A percentile compares a stretch with the other conserved stretches of the same genome.
phyloP scores from a whole-genome alignment of 2,888 invertebrate genomes.

The Synergus laeviventris region DNA sequence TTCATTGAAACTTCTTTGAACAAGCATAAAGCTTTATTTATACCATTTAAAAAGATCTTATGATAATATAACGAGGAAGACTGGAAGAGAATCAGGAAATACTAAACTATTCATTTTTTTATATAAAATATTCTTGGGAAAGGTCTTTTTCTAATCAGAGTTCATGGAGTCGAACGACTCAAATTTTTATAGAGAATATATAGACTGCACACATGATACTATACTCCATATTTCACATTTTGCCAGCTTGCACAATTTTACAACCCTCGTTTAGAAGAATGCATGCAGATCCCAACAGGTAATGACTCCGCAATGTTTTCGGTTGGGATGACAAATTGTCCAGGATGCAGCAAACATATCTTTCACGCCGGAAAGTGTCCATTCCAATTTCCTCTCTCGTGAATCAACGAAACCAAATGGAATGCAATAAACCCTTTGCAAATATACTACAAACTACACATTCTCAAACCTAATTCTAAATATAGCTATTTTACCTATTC shows the following conservation, averaged over 20 bases:
- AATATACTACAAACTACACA: conserved; percentile 48
- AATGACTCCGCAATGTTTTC: conserved; percentile 33
- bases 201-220: not conserved
- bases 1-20: conserved; percentile 27
- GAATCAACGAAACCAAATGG: conserved; percentile 48
- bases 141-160: not conserved
- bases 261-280: conserved; percentile 24
- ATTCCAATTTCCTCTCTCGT: conserved; percentile 55
- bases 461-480: conserved; percentile 6
- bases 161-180: not conserved
- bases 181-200: not conserved
- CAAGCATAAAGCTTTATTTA: not conserved
- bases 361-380: conserved; percentile 55
- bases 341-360: conserved; percentile 43
- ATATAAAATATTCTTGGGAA: not conserved
- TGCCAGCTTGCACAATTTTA: conserved; percentile 11
- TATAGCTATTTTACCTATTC: not conserved
- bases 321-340: conserved; percentile 50
- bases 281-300: conserved; percentile 25
- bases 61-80: not conserved
- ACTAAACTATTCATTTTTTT: not conserved
- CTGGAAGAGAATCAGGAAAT: not conserved
- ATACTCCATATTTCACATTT: conserved; percentile 31
- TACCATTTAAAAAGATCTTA: not conserved
- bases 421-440: conserved; percentile 60